Evolutionary conservation across 2,113 vertebrate genomes (phyloP).

Genomic region (Scartelaos histophorus): DNA sequence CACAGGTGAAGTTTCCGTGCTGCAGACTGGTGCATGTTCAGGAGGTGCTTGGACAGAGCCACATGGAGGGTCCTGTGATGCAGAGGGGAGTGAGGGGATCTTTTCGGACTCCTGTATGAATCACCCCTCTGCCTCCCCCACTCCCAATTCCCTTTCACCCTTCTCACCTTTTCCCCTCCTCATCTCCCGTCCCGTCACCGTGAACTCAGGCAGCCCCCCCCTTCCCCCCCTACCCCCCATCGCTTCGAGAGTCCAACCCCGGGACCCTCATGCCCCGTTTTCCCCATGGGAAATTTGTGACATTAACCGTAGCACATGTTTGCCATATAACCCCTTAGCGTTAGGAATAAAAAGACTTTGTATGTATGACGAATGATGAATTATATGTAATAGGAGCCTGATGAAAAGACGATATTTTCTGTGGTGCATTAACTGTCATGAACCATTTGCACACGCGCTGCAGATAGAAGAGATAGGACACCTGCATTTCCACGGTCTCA

Average conservation of each 20-base stretch:
- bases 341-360: slow-evolving; percentile 27
- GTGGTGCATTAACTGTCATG: slow-evolving; percentile 48
- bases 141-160: neutral
- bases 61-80: slow-evolving; percentile 40
- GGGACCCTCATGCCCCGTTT: slow-evolving; percentile 63
- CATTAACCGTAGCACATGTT: slow-evolving; percentile 67
- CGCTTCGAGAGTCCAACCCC: slow-evolving; percentile 58
- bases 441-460: slow-evolving; percentile 44
- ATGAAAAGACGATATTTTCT: slow-evolving; percentile 39
- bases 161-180: neutral
- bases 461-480: slow-evolving; percentile 20
- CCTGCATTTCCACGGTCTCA: slow-evolving; percentile 23
- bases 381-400: slow-evolving; percentile 35
- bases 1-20: neutral
- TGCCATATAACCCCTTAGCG: slow-evolving; percentile 57
- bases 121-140: slow-evolving; percentile 34
- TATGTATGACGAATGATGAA: slow-evolving; percentile 54
- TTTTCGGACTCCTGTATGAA: slow-evolving; percentile 62
- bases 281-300: slow-evolving; percentile 78
- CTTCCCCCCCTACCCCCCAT: slow-evolving; percentile 8
- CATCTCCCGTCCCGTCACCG: neutral
- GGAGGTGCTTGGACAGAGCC: slow-evolving; percentile 42
- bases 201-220: slow-evolving; percentile 59
- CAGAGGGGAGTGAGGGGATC: slow-evolving; percentile 60
- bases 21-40: slow-evolving; percentile 21